Conservation (phyloP, 2,797 vertebrate genomes). For the Sorex maritimensis region DNA sequence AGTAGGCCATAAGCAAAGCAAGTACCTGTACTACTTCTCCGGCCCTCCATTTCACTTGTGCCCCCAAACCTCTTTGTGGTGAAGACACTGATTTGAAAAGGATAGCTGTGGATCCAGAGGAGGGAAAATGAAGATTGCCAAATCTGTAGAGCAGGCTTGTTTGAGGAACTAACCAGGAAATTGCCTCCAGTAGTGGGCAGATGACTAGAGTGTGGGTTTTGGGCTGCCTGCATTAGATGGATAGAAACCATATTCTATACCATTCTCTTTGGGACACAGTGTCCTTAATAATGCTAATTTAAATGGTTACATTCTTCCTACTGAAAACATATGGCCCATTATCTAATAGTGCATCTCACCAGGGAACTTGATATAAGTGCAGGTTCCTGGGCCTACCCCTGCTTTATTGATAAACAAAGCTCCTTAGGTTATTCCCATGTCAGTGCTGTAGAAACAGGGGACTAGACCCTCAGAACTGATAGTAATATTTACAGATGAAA, state of each 20-base stretch:
- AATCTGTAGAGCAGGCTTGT: background rate
- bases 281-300: constrained; percentile 29
- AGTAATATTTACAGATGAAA: constrained; percentile 62
- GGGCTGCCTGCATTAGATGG: background rate
- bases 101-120: background rate
- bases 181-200: background rate
- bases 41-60: constrained; percentile 47
- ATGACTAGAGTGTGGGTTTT: constrained; percentile 35
- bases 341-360: background rate
- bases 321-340: constrained; percentile 7
- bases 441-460: constrained; percentile 51
- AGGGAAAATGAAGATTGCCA: background rate
- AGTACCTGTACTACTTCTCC: too few species aligned
- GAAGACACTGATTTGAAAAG: background rate
- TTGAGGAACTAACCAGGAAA: background rate
- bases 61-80: background rate
- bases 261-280: constrained; percentile 2
- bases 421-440: constrained; percentile 29
- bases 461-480: constrained; percentile 30
- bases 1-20: too few species aligned
- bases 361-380: constrained; percentile 35
- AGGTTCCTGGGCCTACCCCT: background rate
- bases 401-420: background rate
- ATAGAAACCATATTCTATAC: constrained; percentile 16
- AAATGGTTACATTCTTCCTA: background rate